These are phyloP conservation scores for Chaenogobius annularis DNA, from an alignment of 2,113 vertebrate species.

Conservation along the genomic window DNA sequence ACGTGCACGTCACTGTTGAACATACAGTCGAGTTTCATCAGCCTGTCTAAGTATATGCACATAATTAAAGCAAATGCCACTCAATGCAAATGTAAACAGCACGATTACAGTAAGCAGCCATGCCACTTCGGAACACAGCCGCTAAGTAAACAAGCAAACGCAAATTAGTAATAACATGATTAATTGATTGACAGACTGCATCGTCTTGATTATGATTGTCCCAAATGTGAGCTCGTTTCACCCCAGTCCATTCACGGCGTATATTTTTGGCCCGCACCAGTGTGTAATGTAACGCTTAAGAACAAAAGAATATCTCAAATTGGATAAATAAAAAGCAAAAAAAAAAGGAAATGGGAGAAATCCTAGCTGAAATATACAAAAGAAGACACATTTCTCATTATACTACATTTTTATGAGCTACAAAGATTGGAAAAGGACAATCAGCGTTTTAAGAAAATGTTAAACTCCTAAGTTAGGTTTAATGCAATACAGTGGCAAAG, in stretches of 20 bases:
- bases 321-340: background rate
- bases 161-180: background rate
- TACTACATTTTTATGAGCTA: no score
- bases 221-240: background rate
- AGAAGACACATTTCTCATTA: no score
- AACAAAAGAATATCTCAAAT: background rate
- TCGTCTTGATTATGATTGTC: constrained; percentile 1
- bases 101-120: constrained; percentile 6
- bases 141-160: background rate
- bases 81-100: constrained; percentile 7
- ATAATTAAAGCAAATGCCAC: background rate
- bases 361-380: no score
- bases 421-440: no score
- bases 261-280: background rate
- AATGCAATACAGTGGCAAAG: background rate
- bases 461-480: no score
- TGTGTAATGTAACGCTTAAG: background rate
- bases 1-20: background rate
- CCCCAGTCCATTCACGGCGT: background rate
- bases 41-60: background rate
- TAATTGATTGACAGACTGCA: background rate
- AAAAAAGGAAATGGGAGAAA: no score
- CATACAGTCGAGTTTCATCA: background rate
- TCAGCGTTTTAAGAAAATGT: no score
- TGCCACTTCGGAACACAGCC: background rate